Conservation (phyloP, 2,113 vertebrate species). For the Elachura formosa region DNA sequence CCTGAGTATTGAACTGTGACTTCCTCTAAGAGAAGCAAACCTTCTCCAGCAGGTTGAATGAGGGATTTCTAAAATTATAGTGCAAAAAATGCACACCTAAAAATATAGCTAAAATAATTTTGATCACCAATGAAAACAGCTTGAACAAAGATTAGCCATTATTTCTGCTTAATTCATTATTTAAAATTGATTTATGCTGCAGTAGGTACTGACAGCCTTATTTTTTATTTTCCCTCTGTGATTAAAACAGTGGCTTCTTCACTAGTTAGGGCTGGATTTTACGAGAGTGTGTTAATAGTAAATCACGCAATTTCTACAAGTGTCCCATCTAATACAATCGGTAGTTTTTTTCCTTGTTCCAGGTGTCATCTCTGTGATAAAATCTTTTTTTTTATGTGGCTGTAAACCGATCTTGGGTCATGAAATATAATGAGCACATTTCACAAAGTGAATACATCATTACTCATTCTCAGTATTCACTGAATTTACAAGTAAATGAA, state of each 20-base stretch:
- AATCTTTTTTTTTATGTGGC: background rate
- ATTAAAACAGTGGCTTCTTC: background rate
- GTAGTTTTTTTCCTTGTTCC: background rate
- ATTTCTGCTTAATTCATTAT: background rate
- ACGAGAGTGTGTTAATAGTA: background rate
- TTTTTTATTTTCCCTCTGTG: background rate
- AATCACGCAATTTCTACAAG: conserved; percentile 7
- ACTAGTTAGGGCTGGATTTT: background rate
- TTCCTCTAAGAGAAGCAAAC: background rate
- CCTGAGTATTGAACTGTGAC: background rate
- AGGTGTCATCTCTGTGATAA: background rate
- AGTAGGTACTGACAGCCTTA: background rate
- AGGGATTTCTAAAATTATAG: background rate
- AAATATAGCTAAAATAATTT: background rate
- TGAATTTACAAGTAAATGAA: background rate
- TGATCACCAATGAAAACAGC: background rate
- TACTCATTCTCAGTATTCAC: background rate
- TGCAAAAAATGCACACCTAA: background rate
- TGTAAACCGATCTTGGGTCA: background rate
- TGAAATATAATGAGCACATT: conserved; percentile 4
- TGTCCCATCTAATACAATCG: background rate
- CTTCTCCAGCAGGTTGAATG: background rate
- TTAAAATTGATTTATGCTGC: background rate
- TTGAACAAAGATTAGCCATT: background rate
- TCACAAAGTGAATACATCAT: background rate